phyloP scores from a whole-genome alignment of 1,140 invertebrate species.

The Conus ventricosus region DNA sequence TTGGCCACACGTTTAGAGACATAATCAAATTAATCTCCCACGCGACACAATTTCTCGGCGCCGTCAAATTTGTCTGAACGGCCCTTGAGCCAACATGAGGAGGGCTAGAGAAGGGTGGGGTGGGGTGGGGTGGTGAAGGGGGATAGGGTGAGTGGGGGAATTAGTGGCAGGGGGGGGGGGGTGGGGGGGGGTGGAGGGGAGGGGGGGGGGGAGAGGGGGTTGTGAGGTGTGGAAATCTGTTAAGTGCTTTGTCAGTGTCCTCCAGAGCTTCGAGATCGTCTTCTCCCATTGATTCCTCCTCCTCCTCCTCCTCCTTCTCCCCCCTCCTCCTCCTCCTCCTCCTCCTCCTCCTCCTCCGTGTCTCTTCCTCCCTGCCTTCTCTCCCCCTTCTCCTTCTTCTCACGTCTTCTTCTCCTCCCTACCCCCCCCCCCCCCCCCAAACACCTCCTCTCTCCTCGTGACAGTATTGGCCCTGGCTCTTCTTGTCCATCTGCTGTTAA shows the following conservation, averaged over 20 bases:
- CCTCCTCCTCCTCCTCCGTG: background rate
- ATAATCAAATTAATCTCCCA: conserved; percentile 7
- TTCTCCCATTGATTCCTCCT: background rate
- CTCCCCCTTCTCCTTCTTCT: conserved; percentile 8
- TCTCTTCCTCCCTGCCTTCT: background rate
- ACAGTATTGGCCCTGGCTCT: no score
- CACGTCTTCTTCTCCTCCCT: conserved; percentile 6
- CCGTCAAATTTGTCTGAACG: background rate
- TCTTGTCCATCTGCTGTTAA: no score
- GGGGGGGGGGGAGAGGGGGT: background rate
- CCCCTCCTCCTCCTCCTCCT: background rate
- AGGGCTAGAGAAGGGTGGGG: background rate
- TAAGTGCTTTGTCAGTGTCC: conserved; percentile 7
- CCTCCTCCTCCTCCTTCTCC: conserved; percentile 7
- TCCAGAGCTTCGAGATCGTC: background rate
- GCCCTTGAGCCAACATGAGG: background rate
- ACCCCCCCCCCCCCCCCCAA: no score
- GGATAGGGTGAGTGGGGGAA: background rate
- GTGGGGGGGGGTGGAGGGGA: background rate
- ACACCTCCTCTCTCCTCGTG: no score
- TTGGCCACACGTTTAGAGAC: background rate
- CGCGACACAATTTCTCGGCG: background rate
- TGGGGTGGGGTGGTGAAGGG: background rate
- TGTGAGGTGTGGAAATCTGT: conserved; percentile 4
- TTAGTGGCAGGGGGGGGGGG: background rate